Conservation (phyloP, 64 coral and sea anemone genomes). For the Cladopsammia gracilis region DNA sequence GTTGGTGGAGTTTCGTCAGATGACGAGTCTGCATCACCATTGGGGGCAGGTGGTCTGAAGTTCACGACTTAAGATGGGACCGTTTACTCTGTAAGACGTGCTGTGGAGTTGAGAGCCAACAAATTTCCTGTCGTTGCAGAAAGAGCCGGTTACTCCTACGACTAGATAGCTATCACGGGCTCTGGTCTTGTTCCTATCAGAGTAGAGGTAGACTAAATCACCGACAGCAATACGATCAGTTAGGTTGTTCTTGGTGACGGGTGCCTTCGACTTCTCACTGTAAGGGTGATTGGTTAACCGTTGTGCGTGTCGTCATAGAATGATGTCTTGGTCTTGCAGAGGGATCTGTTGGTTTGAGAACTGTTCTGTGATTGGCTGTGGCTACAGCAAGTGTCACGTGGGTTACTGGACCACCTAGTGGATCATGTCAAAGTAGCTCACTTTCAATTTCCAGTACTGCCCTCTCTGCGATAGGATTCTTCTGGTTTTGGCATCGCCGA, state of each 20-base stretch:
- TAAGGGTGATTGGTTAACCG: constrained; percentile 40
- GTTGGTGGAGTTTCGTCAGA: not conserved
- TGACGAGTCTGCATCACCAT: not conserved
- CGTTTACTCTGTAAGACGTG: constrained; percentile 52
- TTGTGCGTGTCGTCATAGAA: constrained; percentile 39
- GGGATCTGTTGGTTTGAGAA: constrained; percentile 67
- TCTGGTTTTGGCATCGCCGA: no score
- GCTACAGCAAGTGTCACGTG: no score
- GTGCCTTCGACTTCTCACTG: constrained; percentile 49
- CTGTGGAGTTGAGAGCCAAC: constrained; percentile 47
- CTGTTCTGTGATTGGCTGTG: constrained; percentile 10
- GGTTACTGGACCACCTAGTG: no score
- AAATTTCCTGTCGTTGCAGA: constrained; percentile 52
- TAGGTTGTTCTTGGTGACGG: not conserved
- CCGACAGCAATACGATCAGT: constrained; percentile 11
- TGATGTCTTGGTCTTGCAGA: constrained; percentile 22
- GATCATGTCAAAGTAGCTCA: no score
- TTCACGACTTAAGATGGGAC: constrained; percentile 17
- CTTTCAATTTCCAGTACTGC: no score
- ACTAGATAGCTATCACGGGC: constrained; percentile 53
- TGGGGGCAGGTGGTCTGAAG: not conserved
- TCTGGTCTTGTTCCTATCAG: constrained; percentile 66
- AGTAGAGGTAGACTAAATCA: constrained; percentile 67
- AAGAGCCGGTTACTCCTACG: constrained; percentile 8
- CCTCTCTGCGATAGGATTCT: no score